These are phyloP conservation scores for Mesopsocus fuscifrons DNA, from an alignment of 2,888 invertebrate species.

Conservation along the genomic window DNA sequence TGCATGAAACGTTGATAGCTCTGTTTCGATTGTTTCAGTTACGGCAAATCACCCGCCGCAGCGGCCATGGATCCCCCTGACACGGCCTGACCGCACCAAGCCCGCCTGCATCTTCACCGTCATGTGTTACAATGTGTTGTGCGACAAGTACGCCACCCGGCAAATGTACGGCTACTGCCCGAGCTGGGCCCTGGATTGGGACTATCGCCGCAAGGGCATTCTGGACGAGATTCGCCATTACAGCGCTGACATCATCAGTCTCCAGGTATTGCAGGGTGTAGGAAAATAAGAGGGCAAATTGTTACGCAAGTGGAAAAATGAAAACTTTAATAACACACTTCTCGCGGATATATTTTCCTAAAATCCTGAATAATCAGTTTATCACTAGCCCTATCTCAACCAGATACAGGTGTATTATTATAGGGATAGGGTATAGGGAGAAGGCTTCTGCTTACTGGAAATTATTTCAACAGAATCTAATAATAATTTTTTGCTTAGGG, in stretches of 20 bases:
- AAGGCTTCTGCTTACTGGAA: too few relatives aligned
- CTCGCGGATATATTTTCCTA: too few relatives aligned
- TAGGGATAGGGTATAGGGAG: too few relatives aligned
- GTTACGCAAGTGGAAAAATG: not conserved
- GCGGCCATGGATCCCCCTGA: slow-evolving; percentile 87
- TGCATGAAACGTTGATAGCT: too few relatives aligned
- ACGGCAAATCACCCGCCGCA: slow-evolving; percentile 78
- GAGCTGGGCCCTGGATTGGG: slow-evolving; percentile 97
- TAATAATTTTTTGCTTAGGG: too few relatives aligned
- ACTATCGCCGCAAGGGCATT: slow-evolving; percentile 93
- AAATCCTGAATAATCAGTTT: too few relatives aligned
- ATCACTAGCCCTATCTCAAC: too few relatives aligned
- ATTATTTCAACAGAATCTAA: too few relatives aligned
- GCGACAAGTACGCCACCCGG: slow-evolving; percentile 96
- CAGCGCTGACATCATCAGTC: slow-evolving; percentile 90
- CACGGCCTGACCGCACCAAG: slow-evolving; percentile 70
- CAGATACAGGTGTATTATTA: too few relatives aligned
- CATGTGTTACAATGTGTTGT: slow-evolving; percentile 98
- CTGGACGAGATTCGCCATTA: slow-evolving; percentile 92
- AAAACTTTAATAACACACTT: too few relatives aligned
- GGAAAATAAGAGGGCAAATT: not conserved
- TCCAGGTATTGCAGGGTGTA: slow-evolving; percentile 39
- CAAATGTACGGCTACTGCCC: slow-evolving; percentile 99
- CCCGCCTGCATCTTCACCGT: slow-evolving; percentile 96
- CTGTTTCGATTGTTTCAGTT: slow-evolving; percentile 50